phyloP scores from a whole-genome alignment of 2,797 vertebrate species.

The Microchirus variegatus region DNA sequence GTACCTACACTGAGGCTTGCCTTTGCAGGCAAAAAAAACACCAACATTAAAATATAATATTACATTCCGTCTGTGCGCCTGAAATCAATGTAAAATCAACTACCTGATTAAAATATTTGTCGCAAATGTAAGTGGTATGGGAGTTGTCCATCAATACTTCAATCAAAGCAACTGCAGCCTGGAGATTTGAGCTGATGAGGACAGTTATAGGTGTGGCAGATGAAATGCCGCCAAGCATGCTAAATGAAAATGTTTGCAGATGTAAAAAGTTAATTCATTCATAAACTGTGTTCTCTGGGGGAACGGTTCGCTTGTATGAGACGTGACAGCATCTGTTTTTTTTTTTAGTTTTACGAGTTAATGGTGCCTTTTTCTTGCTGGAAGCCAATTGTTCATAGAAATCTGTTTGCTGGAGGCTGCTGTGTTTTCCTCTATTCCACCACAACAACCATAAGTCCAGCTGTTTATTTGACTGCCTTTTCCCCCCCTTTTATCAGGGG shows the following conservation, averaged over 20 bases:
- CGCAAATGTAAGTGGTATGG: conserved; percentile 11
- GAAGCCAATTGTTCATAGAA: conserved; percentile 4
- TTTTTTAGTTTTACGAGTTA: neutral
- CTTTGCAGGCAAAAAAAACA: conserved; percentile 32
- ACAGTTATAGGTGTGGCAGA: neutral
- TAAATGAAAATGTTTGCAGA: neutral
- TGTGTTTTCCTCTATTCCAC: neutral
- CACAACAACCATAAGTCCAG: neutral
- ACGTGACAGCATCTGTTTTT: neutral
- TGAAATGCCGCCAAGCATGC: neutral
- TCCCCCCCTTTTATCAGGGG: neutral
- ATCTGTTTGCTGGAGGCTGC: conserved; percentile 21
- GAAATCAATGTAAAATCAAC: conserved; percentile 44
- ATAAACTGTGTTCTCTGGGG: neutral
- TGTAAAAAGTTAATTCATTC: neutral
- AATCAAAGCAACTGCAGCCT: conserved; percentile 1
- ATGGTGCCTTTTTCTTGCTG: neutral
- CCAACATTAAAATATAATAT: conserved; percentile 37
- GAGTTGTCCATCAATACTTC: conserved; percentile 5
- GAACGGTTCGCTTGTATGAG: neutral
- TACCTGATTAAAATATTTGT: neutral
- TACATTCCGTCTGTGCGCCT: conserved; percentile 53
- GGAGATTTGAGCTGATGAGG: neutral
- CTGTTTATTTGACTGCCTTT: conserved; percentile 4
- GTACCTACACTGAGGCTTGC: conserved; percentile 10